Base-by-base conservation (phyloP, 1,140 invertebrate species). In the Bilobella aurantiaca region DNA sequence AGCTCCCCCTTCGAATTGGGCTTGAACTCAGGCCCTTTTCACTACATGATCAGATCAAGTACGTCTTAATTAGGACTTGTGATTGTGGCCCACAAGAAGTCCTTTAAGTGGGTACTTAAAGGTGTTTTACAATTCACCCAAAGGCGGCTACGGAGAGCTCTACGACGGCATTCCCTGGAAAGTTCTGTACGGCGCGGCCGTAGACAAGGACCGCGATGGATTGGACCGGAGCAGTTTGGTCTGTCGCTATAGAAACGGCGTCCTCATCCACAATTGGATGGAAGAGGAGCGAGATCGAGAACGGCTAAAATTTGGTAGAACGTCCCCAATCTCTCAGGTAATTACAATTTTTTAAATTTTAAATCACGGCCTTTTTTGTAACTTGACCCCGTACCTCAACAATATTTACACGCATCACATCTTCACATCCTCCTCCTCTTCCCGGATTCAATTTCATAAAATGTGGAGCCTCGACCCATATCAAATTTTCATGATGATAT, bases 111-210 rank as follows among this genome's bases (percentile, higher is more conserved):
- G 12, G 25, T 53, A 5, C 5, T 30, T 14, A 42, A 30, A 59
- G 25, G 29, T 29, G 16, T 25, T 27, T 27, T 8, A 8, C 58
- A 8, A 8, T 12, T 59, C 31, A 29, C 27, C n/a, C 42, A n/a
- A 18, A 68, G 67, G 57, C 5, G 46, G 64, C 12, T 69, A 66
- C 31, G 68, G 68, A 25, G 68, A 66, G 32, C 1, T 66, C 23
- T 69, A 66, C 29, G 68, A 69, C 42, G 68, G 66, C 29, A 56
- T 69, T 31, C 60, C 47, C 16, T 69, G 68, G 68, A 64, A 58
- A 42, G 64, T 66, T 14, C 27, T 27, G 25, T 62, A 62, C 42
- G 60, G 60, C 1, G 14, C 61, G 25, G 63, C 47, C 25, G 8
- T 59, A 14, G 25, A 31, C 2, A 65, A 59, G 37, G 47, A 37